Evolutionary conservation across 2,888 invertebrate genomes (phyloP).

Genomic region (Rosalia funebris): DNA sequence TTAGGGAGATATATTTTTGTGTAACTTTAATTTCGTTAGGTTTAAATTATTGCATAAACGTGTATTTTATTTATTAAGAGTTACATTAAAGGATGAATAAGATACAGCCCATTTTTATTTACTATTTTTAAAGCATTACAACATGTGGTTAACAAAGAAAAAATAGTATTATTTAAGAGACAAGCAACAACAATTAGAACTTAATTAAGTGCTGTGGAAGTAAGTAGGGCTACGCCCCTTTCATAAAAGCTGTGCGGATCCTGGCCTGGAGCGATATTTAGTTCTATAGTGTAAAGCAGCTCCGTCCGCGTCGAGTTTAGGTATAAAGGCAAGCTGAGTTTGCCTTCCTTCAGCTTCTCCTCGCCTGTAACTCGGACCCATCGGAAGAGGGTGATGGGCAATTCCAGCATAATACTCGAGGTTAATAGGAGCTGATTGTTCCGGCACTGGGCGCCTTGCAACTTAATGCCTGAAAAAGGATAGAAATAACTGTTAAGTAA

Average conservation of each 20-base stretch:
- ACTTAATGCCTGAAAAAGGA: conserved; percentile 79
- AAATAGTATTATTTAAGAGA: neutral
- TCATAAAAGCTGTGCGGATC: conserved; percentile 98
- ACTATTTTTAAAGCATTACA: conserved; percentile 2
- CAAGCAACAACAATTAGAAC: neutral
- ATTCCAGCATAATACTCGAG: conserved; percentile 93
- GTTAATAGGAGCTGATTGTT: conserved; percentile 90
- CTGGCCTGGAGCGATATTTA: conserved; percentile 90
- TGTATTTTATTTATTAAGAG: conserved; percentile 17
- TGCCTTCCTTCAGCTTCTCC: conserved; percentile 67
- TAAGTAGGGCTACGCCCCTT: conserved; percentile 95
- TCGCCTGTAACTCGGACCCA: conserved; percentile 73
- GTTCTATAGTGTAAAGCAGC: conserved; percentile 92
- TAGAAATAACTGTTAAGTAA: too few relatives aligned
- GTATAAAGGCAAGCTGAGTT: conserved; percentile 94
- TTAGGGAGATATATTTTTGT: conserved; percentile 5
- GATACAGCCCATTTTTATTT: neutral
- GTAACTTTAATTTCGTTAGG: conserved; percentile 5
- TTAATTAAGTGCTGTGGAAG: conserved; percentile 90
- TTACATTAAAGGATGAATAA: conserved; percentile 9
- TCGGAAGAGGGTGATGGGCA: conserved; percentile 87
- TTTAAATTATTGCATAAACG: conserved; percentile 11
- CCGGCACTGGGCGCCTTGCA: conserved; percentile 96
- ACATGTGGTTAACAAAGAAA: neutral
- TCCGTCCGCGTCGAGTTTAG: conserved; percentile 96